Base-by-base conservation (phyloP, 2,113 vertebrate genomes). In the Excalfactoria chinensis region DNA sequence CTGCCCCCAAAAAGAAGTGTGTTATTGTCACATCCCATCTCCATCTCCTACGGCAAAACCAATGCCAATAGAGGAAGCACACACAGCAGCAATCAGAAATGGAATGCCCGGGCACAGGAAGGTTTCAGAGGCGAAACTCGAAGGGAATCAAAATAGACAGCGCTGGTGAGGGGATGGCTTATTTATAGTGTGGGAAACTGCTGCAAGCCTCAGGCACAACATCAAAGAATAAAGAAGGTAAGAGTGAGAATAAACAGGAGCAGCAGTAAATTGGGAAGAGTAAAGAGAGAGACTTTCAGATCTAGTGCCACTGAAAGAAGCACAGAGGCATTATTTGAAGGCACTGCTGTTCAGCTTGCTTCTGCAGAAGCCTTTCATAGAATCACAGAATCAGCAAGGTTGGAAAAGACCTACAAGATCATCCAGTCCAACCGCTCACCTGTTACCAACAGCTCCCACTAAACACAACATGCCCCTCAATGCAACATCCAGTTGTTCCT, bases 151-250 rank as follows among this genome's bases (percentile, higher is more conserved):
- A 44, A 51, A 75, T 58, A 83, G 92, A 83, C 69, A 93, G 82
- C 85, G 43, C 75, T 74, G 2, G 1, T 2, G 68, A 83, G 51
- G 59, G 60, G 71, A 49, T 3, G 51, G 72, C 51, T 93, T 85
- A 94, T 89, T 92, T 87, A 85, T 80, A 88, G 69, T 91, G 88
- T 95, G 93, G 93, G 88, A 91, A 95, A 93, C 69, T 74, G 79
- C 86, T 88, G 80, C 25, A 71, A 90, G 92, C 88, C 92, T 92
- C 69, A 77, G 90, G 95, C 88, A 95, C 73, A 84, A 90, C 83
- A 93, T 86, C 90, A 94, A 94, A 93, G 90, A 91, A 91, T 58
- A 93, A 95, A 89, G 86, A 94, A 93, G 88, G 92, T 49, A 93
- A 77, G 88, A 86, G 86, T 43, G 88, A 94, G 73, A 69, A 71